These are phyloP conservation scores for Coreoperca whiteheadi DNA, from an alignment of 2,113 vertebrate genomes.

Conservation along the genomic window DNA sequence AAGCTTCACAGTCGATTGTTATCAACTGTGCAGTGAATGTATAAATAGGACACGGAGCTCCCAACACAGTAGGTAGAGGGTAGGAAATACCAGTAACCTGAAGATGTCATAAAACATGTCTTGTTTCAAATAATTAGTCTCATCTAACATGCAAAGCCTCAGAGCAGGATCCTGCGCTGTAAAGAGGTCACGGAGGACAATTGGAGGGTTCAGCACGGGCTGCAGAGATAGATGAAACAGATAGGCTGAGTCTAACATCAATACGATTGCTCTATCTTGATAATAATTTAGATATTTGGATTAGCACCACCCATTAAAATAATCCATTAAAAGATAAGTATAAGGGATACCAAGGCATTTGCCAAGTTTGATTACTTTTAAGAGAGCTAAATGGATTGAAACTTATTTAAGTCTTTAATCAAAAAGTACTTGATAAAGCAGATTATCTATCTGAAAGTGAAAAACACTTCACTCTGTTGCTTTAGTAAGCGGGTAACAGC, in stretches of 20 bases:
- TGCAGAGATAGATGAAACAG: conserved; percentile 58
- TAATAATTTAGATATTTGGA: conserved; percentile 82
- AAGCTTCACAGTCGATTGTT: neutral
- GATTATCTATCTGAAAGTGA: conserved; percentile 63
- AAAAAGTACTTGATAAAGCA: conserved; percentile 64
- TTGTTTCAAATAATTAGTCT: conserved; percentile 35
- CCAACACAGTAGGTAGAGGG: neutral
- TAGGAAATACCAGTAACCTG: conserved; percentile 7
- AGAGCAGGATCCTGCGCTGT: neutral
- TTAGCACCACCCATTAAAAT: conserved; percentile 72
- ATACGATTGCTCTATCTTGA: conserved; percentile 70
- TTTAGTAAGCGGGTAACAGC: conserved; percentile 49
- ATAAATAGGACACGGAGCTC: neutral
- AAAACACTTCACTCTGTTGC: conserved; percentile 61
- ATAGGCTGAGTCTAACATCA: conserved; percentile 59
- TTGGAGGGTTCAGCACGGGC: conserved; percentile 54
- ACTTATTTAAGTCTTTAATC: conserved; percentile 73
- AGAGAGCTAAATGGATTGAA: conserved; percentile 68
- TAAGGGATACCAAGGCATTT: conserved; percentile 54
- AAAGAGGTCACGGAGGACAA: conserved; percentile 52
- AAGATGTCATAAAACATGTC: conserved; percentile 30
- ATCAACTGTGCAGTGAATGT: conserved; percentile 3
- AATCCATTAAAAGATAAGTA: conserved; percentile 81
- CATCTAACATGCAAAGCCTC: neutral
- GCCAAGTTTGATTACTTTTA: conserved; percentile 68